Base-by-base conservation (phyloP, 2,113 vertebrate species). In the Dolichotis patagonum region DNA sequence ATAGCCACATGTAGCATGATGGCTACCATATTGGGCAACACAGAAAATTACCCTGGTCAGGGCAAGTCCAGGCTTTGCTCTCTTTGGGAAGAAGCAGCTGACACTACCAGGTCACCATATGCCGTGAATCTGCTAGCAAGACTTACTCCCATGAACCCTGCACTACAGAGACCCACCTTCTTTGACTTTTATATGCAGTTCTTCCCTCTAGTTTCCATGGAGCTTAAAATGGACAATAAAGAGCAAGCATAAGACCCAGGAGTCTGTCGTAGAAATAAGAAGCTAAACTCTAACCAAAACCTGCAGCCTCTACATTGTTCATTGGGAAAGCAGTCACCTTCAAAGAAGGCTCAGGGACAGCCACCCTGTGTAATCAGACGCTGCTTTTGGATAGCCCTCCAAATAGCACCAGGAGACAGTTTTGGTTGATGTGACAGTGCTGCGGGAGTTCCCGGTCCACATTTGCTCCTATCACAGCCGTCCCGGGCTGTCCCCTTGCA, bases 151-250 rank as follows among this genome's bases (percentile, higher is more conserved):
- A 0, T 7, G 26, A 69, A 5, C 22, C 28, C 43, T 71, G 2
- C 1, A 0, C 16, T 0, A 2, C 30, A 0, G 28, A 58, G 60
- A 13, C 35, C 32, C 22, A 0, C 8, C 60, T 24, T 22, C 43
- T 20, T 58, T 24, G 41, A n/a, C 3, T 67, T 38, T 24, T 10
- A 0, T 5, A 5, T 0, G 1, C 5, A 1, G 1, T 0, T 1
- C 28, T 63, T 16, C 30, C 32, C 28, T 63, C 60, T 6, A 54
- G 43, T 20, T 69, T 62, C 91, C 9, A 11, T 67, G 54, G n/a
- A 35, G 52, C 58, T 81, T 43, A 0, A 77, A 24, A 0, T 0
- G 32, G 69, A 43, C 63, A 1, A 13, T 2, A 13, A 85, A 67
- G 52, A 13, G 3, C 0, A 6, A 62, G 62, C 43, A 0, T 16